phyloP scores from a whole-genome alignment of 2,888 invertebrate species.

The Hyles lineata region DNA sequence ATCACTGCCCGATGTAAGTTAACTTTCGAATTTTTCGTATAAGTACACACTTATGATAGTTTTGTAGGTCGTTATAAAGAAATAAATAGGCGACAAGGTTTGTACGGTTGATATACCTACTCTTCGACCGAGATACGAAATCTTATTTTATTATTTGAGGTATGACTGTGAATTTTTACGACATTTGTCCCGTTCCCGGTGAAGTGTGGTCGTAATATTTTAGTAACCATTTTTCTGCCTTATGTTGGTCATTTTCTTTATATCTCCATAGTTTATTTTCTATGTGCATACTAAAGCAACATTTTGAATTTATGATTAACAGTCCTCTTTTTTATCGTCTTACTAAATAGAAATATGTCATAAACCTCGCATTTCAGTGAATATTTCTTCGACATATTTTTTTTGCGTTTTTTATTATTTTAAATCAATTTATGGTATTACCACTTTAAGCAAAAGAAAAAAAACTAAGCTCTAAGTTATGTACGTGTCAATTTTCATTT shows the following conservation, averaged over 20 bases:
- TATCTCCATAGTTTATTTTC: not conserved
- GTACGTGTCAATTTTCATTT: too few relatives aligned
- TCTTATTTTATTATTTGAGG: conserved; percentile 13
- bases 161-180: conserved; percentile 11
- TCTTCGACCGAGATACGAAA: not conserved
- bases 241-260: not conserved
- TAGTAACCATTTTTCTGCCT: not conserved
- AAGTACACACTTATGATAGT: conserved; percentile 22
- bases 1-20: conserved; percentile 8
- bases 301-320: not conserved
- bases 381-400: not conserved
- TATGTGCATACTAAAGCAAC: not conserved
- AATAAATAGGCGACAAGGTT: not conserved
- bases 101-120: not conserved
- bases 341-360: not conserved
- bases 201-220: conserved; percentile 22
- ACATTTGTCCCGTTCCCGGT: not conserved
- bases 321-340: not conserved
- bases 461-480: too few relatives aligned
- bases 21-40: conserved; percentile 3
- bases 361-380: not conserved
- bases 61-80: conserved; percentile 15
- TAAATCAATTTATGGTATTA: too few relatives aligned
- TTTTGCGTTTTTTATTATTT: not conserved
- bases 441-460: too few relatives aligned